phyloP scores from a whole-genome alignment of 2,888 invertebrate genomes.

The Cheilosia vernalis region DNA sequence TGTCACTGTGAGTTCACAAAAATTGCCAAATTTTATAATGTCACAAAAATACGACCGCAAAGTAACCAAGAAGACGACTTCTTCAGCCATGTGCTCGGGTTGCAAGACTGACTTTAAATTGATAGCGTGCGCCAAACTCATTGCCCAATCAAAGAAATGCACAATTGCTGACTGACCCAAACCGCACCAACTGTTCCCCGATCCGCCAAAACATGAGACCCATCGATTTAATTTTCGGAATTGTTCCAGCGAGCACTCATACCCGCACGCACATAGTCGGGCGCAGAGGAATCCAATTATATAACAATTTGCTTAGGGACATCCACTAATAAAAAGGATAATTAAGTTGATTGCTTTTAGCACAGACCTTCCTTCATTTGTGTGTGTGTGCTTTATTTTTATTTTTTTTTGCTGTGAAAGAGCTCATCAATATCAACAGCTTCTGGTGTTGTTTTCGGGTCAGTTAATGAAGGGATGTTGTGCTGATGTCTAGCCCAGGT shows the following conservation, averaged over 20 bases:
- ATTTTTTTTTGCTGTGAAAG: constrained; percentile 49
- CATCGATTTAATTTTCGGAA: constrained; percentile 62
- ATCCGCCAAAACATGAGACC: constrained; percentile 14
- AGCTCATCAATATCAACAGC: constrained; percentile 73
- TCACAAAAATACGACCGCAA: no score
- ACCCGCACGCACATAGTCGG: constrained; percentile 10
- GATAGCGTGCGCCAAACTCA: constrained; percentile 59
- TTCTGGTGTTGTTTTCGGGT: constrained; percentile 65
- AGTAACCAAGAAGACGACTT: no score
- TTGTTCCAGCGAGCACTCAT: constrained; percentile 27
- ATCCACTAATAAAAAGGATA: constrained; percentile 74
- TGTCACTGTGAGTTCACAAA: no score
- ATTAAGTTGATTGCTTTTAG: constrained; percentile 74
- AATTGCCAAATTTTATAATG: no score
- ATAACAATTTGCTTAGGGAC: constrained; percentile 75
- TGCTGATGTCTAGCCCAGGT: constrained; percentile 49
- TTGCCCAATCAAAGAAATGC: constrained; percentile 29
- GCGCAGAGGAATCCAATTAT: constrained; percentile 67
- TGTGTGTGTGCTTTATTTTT: constrained; percentile 9
- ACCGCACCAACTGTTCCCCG: constrained; percentile 70
- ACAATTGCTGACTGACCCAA: constrained; percentile 48
- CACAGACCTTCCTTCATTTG: constrained; percentile 24
- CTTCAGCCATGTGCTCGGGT: neutral
- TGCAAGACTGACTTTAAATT: neutral
- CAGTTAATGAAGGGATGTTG: constrained; percentile 48